Conservation (phyloP, 1,140 invertebrate genomes). For the Amyelois transitella region DNA sequence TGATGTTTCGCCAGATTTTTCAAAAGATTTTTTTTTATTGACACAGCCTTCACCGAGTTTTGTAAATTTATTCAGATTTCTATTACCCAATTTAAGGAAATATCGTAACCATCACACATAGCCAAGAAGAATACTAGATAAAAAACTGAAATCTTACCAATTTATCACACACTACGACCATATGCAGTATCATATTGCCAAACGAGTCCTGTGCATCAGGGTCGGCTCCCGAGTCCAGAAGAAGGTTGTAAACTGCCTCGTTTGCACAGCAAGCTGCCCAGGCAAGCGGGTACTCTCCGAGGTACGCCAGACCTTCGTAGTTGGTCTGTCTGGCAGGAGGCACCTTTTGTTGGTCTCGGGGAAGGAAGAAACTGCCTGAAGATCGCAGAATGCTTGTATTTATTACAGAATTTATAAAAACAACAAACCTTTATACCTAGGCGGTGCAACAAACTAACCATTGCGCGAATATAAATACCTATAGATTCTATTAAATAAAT, state of each 20-base stretch:
- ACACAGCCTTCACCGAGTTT: too few relatives aligned
- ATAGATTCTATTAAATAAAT: too few relatives aligned
- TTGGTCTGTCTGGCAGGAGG: constrained; percentile 87
- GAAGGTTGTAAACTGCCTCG: constrained; percentile 97
- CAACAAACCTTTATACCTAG: not conserved
- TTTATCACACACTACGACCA: constrained; percentile 98
- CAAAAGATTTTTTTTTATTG: too few relatives aligned
- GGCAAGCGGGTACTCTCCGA: constrained; percentile 96
- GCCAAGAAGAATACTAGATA: too few relatives aligned
- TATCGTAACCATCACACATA: too few relatives aligned
- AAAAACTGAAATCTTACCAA: constrained; percentile 77
- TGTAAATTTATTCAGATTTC: too few relatives aligned
- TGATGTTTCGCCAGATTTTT: too few relatives aligned
- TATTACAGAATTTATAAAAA: too few relatives aligned
- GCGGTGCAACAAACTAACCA: too few relatives aligned
- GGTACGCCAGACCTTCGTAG: constrained; percentile 95
- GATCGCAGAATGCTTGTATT: not conserved
- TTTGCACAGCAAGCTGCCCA: constrained; percentile 98
- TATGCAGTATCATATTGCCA: constrained; percentile 97
- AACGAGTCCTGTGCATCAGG: constrained; percentile 94
- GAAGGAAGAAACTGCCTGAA: constrained; percentile 90
- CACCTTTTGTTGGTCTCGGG: constrained; percentile 89
- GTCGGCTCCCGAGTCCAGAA: constrained; percentile 93
- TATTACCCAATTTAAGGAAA: too few relatives aligned
- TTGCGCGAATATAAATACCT: too few relatives aligned